Evolutionary conservation across 2,888 invertebrate genomes (phyloP).

Genomic region (Idaea straminata): DNA sequence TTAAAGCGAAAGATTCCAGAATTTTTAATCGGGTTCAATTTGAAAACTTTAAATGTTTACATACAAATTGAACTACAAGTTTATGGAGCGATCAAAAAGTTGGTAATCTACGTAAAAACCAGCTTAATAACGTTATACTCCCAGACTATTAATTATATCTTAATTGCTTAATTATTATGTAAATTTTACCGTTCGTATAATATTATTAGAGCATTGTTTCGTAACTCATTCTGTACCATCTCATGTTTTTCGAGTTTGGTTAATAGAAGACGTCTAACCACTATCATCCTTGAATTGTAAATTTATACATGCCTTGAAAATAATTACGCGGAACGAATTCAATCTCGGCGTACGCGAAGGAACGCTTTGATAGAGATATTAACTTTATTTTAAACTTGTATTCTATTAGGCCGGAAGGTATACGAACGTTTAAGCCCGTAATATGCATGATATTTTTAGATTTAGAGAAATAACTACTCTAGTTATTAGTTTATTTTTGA

Average conservation of each 20-base stretch:
- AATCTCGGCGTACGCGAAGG: conserved; percentile 49
- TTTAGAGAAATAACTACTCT: too few relatives aligned
- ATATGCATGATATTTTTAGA: background rate
- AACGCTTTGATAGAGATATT: conserved; percentile 65
- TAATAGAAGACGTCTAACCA: conserved; percentile 28
- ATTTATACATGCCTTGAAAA: conserved; percentile 41
- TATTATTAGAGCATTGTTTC: conserved; percentile 31
- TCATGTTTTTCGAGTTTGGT: conserved; percentile 31
- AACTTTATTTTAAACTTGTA: conserved; percentile 49
- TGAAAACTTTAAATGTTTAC: too few relatives aligned
- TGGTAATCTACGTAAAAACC: background rate
- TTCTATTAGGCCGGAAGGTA: background rate
- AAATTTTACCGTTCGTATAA: conserved; percentile 22
- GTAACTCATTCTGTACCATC: conserved; percentile 26
- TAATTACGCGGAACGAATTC: conserved; percentile 54
- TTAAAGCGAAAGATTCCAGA: background rate
- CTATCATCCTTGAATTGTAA: conserved; percentile 44
- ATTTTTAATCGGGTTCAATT: background rate
- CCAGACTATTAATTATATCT: conserved; percentile 18
- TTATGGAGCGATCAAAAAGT: background rate
- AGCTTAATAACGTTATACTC: background rate
- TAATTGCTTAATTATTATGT: conserved; percentile 24
- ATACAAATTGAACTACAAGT: too few relatives aligned
- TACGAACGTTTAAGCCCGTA: background rate
- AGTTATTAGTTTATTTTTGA: too few relatives aligned